Evolutionary conservation across 2,113 vertebrate species (phyloP).

Genomic region (Datnioides undecimradiatus): DNA sequence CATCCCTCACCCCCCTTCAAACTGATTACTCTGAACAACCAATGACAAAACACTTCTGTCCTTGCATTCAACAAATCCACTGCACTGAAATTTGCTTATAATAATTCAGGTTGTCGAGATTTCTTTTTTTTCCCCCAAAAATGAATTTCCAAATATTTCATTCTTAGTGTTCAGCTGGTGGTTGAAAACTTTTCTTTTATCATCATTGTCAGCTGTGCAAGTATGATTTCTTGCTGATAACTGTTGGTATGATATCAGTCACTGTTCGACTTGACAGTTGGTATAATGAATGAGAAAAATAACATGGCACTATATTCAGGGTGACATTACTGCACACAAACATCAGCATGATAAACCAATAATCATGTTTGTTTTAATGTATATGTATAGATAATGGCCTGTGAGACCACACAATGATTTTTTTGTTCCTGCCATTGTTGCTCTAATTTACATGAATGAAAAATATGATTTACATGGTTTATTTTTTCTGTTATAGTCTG

Average conservation of each 20-base stretch:
- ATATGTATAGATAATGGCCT: background rate
- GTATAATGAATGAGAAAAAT: background rate
- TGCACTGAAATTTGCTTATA: background rate
- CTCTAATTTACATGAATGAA: background rate
- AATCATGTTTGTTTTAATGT: background rate
- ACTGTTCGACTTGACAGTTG: background rate
- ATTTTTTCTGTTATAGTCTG: background rate
- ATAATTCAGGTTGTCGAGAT: background rate
- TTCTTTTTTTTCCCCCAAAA: background rate
- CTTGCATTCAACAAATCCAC: background rate
- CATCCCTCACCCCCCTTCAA: no score
- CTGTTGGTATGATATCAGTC: background rate
- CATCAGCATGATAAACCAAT: background rate
- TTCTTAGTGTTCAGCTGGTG: background rate
- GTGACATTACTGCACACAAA: background rate
- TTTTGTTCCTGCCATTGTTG: background rate
- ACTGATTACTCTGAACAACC: no score
- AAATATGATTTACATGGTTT: conserved; percentile 7
- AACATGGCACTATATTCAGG: no score
- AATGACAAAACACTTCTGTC: background rate
- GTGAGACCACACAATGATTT: conserved; percentile 4
- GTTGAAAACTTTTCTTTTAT: background rate
- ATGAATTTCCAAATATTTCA: background rate
- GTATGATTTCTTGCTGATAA: conserved; percentile 13
- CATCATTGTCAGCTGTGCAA: background rate